These are phyloP conservation scores for Blennius ocellaris DNA, from an alignment of 2,113 vertebrate species.

Conservation along the genomic window DNA sequence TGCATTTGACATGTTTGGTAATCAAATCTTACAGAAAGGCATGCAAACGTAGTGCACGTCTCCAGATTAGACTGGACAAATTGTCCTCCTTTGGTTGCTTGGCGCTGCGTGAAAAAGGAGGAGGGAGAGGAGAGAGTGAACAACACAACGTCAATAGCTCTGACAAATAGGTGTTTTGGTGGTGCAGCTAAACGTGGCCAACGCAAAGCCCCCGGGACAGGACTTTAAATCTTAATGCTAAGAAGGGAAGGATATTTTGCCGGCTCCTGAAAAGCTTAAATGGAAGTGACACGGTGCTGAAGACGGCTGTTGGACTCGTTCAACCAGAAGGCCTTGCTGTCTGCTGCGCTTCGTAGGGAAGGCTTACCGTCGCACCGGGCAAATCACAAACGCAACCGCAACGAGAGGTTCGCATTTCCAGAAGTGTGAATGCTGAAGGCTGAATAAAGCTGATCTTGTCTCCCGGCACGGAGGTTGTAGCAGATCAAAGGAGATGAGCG, in stretches of 20 bases:
- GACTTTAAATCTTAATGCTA: constrained; percentile 48
- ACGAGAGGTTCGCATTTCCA: too few relatives aligned
- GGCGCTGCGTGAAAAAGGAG: constrained; percentile 6
- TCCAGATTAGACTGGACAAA: constrained; percentile 20
- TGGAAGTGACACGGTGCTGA: constrained; percentile 22
- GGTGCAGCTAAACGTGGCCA: constrained; percentile 24
- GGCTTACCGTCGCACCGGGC: not conserved
- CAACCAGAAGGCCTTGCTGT: too few relatives aligned
- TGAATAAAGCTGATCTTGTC: too few relatives aligned
- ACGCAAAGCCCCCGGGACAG: constrained; percentile 8
- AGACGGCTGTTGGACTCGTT: not conserved
- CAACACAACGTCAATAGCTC: constrained; percentile 23
- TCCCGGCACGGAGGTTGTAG: too few relatives aligned
- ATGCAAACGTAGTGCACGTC: not conserved
- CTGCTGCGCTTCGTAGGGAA: too few relatives aligned
- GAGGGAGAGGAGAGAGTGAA: constrained; percentile 3
- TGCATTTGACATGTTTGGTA: not conserved
- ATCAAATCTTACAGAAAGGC: not conserved
- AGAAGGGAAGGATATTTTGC: constrained; percentile 21
- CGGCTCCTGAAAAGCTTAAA: constrained; percentile 23
- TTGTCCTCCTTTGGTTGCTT: constrained; percentile 5
- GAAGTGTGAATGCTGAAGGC: too few relatives aligned
- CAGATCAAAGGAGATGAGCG: too few relatives aligned
- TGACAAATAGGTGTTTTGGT: constrained; percentile 38
- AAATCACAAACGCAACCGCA: too few relatives aligned